These are phyloP conservation scores for Anodontia alba DNA, from an alignment of 2,888 invertebrate species.

Conservation along the genomic window DNA sequence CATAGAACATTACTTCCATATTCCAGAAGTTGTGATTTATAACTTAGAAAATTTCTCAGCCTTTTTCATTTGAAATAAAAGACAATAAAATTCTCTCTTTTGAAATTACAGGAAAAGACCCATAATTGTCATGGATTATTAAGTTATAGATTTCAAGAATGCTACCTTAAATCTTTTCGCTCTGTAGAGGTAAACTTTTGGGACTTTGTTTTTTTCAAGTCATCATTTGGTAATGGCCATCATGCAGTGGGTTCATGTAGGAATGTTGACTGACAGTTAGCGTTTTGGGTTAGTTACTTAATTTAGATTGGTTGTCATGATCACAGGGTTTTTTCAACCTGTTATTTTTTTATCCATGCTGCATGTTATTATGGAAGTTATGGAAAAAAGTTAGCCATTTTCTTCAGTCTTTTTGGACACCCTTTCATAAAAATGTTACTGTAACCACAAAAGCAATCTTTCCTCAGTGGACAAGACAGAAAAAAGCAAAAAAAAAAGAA, in stretches of 20 bases:
- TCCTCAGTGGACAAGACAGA: no score
- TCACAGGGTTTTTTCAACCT: background rate
- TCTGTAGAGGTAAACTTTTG: slow-evolving; percentile 2
- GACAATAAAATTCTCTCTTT: background rate
- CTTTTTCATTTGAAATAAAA: no score
- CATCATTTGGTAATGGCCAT: background rate
- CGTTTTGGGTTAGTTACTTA: background rate
- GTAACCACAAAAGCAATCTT: no score
- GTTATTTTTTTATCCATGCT: no score
- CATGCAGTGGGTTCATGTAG: background rate
- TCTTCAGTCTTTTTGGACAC: no score
- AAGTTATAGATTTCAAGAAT: slow-evolving; percentile 5
- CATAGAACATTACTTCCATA: no score
- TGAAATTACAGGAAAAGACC: background rate
- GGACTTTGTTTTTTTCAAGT: background rate
- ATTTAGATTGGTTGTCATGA: background rate
- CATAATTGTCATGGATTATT: background rate
- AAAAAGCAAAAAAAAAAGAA: no score
- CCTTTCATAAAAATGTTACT: no score
- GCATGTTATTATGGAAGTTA: no score
- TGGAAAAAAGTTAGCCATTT: no score
- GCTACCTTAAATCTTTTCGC: background rate
- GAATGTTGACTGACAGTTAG: background rate
- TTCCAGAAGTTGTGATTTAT: no score
- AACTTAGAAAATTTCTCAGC: no score